Evolutionary conservation across 2,888 invertebrate genomes (phyloP), one percentile per base, ranked within the genome.

Genomic region (Gasteruption jaculator): DNA sequence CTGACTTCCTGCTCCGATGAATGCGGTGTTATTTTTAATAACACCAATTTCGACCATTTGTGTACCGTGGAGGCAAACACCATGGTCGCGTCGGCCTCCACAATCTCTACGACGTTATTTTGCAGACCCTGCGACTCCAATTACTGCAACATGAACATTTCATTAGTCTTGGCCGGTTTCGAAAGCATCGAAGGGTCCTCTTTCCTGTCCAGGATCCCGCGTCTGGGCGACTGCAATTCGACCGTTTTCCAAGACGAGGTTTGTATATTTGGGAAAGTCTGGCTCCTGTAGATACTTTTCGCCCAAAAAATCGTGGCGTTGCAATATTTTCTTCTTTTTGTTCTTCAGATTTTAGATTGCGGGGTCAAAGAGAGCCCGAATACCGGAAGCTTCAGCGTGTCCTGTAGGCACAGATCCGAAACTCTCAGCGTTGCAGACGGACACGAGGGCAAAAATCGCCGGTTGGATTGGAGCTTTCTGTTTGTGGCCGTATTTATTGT

Each of bases 401-500:
- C 49, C 12, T 63, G 63, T 34, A 49, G 53, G 6, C 48, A 49
- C 18, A 49, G 52, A 19, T 40, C 50, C 25, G 51, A 48, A 27
- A 36, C 50, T 33, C 43, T 43, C 22, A 41, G 47, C 29, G 16
- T 45, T 10, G 37, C 38, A 19, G 50, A 52, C 16, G 49, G 43
- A 11, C 30, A 38, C 14, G n/a, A 40, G 7, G 7, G 29, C 10
- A 51, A 26, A 25, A 22, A 36, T 5, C 54, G 57, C 14, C 58
- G 59, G 19, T 47, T 60, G 65, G 86, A 88, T 61, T 91, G 89
- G 89, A 83, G 82, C 71, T 90, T 87, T 68, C 73, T 91, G 50
- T 85, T 90, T 73, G 86, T 91, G 59, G 79, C 86, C 55, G 76
- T 89, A 60, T 87, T 93, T 69, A 91, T 93, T 65, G 75, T 89